phyloP scores from a whole-genome alignment of 2,113 vertebrate species.

The Dasypus novemcinctus region DNA sequence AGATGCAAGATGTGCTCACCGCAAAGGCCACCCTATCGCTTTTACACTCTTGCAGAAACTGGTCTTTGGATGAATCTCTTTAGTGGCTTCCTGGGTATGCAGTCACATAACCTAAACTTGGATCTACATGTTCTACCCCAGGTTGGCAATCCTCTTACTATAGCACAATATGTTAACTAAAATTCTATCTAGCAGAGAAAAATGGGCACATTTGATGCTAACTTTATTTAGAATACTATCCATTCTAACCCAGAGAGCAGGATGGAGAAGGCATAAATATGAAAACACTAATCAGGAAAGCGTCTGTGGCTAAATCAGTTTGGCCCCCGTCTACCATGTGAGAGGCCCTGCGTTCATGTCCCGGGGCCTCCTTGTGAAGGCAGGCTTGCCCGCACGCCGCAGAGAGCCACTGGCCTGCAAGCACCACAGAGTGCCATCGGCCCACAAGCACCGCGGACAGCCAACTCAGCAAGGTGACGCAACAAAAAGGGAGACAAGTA shows the following conservation, averaged over 20 bases:
- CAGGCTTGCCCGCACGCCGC: too few species aligned
- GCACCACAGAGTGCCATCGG: too few species aligned
- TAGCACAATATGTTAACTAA: conserved; percentile 14
- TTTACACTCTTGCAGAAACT: neutral
- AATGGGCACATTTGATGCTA: conserved; percentile 29
- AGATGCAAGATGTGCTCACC: neutral
- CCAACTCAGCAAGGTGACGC: too few species aligned
- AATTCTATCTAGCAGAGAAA: conserved; percentile 58
- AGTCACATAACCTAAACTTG: neutral
- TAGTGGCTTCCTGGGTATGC: neutral
- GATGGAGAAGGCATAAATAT: neutral
- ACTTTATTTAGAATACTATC: conserved; percentile 47
- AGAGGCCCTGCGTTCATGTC: too few species aligned
- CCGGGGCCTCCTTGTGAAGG: too few species aligned
- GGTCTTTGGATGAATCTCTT: neutral
- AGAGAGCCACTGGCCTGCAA: too few species aligned
- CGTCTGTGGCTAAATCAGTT: too few species aligned
- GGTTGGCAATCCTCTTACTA: neutral
- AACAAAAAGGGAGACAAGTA: too few species aligned
- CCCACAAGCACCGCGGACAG: too few species aligned
- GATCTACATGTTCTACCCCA: neutral
- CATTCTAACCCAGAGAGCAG: neutral
- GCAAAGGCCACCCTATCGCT: too few species aligned
- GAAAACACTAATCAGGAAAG: conserved; percentile 59
- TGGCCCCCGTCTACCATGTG: too few species aligned